Base-by-base conservation (phyloP, 2,797 vertebrate species). In the Gymnopithys bicolor region DNA sequence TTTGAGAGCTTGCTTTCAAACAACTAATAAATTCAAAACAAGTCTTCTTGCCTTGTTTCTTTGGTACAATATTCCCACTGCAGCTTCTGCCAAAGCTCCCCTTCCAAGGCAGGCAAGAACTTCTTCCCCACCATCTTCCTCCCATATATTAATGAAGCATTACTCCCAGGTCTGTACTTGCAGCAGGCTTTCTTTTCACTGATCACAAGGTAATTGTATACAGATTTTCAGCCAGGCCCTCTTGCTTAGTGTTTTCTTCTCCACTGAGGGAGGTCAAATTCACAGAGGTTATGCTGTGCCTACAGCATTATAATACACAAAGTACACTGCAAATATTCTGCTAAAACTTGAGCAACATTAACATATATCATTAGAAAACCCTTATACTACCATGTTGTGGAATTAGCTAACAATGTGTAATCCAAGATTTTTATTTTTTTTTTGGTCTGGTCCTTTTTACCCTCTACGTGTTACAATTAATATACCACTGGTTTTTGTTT, bases 391-490 rank as follows among this genome's bases (percentile, higher is more conserved):
- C 43, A 15, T 86, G 39, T 35, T 81, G 68, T 71, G 84, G 62
- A 94, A 94, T 93, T 94, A 96, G 67, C 68, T 86, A 93, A 96
- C 63, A 85, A 73, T 52, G 7, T 45, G 49, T 96, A 96, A 94
- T 64, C 32, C 62, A 18, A 81, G 69, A 60, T 4, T 23, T 75
- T 76, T 83, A 87, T 52, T 84, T 95, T 58, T 25, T 89, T 52
- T 84, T 95, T 55, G 21, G 22, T 92, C 66, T 90, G 28, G 6
- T 91, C 97, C 53, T 89, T 96, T 85, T 95, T 52, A 91, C 93
- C 89, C 80, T 22, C 80, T 91, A 97, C 91, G 82, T 97, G 90
- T 94, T 97, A 94, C 87, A 97, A 97, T 97, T 97, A 98, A 98
- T 97, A 97, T 91, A 93, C 4, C 76, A 95, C 27, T 73, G 67